A percentile compares a stretch with the other conserved stretches of the same genome.
Evolutionary conservation across 2,113 vertebrate species (phyloP).

Genomic region (Marcusenius ussheri): DNA sequence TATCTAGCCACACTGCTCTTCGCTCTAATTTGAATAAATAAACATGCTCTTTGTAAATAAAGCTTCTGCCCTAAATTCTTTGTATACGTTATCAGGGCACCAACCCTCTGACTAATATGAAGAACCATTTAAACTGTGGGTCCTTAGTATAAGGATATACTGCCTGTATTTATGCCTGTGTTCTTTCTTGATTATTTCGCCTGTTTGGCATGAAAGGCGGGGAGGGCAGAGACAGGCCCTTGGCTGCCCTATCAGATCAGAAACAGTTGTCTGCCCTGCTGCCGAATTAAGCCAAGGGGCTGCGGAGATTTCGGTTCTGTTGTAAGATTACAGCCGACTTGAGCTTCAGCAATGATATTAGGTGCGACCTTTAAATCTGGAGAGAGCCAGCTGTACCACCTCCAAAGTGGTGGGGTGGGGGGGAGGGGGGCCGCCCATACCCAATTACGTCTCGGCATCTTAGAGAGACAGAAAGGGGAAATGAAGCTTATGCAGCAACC

Average conservation of each 20-base stretch:
- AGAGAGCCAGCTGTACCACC: constrained; percentile 34
- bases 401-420: neutral
- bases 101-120: neutral
- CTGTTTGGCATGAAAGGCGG: neutral
- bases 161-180: neutral
- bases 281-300: constrained; percentile 33
- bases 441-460: constrained; percentile 8
- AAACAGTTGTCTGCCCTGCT: constrained; percentile 33
- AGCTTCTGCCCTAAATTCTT: neutral
- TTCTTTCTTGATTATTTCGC: constrained; percentile 4
- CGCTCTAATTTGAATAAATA: neutral
- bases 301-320: constrained; percentile 26
- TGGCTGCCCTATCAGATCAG: constrained; percentile 39
- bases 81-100: neutral
- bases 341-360: constrained; percentile 43
- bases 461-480: neutral
- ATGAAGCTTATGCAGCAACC: neutral
- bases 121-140: neutral
- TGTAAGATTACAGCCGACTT: constrained; percentile 31
- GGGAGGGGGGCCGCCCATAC: neutral
- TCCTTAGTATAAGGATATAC: neutral
- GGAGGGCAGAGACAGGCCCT: neutral
- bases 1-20: neutral
- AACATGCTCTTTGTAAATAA: constrained; percentile 3
- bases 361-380: constrained; percentile 48